These are phyloP conservation scores for Pemphigus obesinymphae DNA, from an alignment of 1,140 invertebrate species.

Conservation along the genomic window DNA sequence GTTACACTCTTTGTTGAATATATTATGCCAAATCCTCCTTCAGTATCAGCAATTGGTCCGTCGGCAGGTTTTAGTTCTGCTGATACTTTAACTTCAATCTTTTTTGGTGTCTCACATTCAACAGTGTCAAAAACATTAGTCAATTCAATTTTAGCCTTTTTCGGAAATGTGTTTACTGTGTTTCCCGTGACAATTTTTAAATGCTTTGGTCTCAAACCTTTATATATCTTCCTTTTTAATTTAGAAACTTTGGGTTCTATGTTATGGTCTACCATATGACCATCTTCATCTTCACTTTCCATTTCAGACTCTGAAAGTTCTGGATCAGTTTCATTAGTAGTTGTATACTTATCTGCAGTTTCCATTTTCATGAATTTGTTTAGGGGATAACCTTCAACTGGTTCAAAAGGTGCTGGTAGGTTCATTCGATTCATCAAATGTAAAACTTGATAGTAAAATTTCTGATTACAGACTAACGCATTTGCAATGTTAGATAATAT, in stretches of 20 bases:
- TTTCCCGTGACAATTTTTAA: not conserved
- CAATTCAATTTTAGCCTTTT: constrained; percentile 15
- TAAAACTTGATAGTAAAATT: constrained; percentile 74
- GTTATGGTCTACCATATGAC: constrained; percentile 55
- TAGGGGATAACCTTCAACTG: not conserved
- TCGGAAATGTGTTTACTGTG: not conserved
- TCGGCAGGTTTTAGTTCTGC: constrained; percentile 46
- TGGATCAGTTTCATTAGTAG: constrained; percentile 18
- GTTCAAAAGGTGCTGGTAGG: constrained; percentile 76
- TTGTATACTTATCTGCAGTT: constrained; percentile 45
- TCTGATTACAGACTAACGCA: constrained; percentile 66
- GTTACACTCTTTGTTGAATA: constrained; percentile 49
- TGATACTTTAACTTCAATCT: constrained; percentile 62
- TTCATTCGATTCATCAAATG: constrained; percentile 97
- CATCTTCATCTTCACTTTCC: constrained; percentile 64
- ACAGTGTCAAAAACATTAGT: constrained; percentile 47
- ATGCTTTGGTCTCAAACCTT: not conserved
- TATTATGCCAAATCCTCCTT: constrained; percentile 54
- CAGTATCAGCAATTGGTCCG: constrained; percentile 19
- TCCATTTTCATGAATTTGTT: constrained; percentile 41
- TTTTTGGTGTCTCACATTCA: constrained; percentile 56
- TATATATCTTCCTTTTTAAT: constrained; percentile 46
- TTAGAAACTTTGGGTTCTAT: constrained; percentile 55
- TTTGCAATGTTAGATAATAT: constrained; percentile 75
- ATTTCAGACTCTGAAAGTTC: constrained; percentile 64